Evolutionary conservation across 2,113 vertebrate species (phyloP).

Genomic region (Chaenogobius annularis): DNA sequence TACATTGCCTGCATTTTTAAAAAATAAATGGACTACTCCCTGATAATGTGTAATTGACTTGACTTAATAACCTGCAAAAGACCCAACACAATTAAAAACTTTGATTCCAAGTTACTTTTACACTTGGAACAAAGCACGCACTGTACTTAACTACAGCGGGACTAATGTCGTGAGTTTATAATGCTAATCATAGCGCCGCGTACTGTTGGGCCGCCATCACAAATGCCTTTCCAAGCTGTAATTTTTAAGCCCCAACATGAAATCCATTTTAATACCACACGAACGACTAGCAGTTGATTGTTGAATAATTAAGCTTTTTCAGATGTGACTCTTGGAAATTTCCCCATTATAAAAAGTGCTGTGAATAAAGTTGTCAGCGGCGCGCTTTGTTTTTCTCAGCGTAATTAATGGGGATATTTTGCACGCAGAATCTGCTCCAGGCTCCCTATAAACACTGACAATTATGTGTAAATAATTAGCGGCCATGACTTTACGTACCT

Average conservation of each 20-base stretch:
- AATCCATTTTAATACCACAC: background rate
- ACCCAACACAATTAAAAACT: no score
- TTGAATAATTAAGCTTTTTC: slow-evolving; percentile 5
- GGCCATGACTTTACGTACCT: background rate
- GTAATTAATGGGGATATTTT: slow-evolving; percentile 5
- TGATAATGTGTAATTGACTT: no score
- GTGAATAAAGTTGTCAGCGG: background rate
- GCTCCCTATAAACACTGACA: background rate
- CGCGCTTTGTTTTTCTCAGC: background rate
- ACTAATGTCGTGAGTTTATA: background rate
- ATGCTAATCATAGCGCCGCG: background rate
- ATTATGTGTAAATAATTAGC: slow-evolving; percentile 2
- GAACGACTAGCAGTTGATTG: background rate
- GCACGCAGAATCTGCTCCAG: background rate
- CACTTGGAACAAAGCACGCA: background rate
- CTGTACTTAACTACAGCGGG: background rate
- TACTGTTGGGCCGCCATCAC: background rate
- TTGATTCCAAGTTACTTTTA: background rate
- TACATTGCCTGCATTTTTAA: no score
- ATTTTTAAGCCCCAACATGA: slow-evolving; percentile 1
- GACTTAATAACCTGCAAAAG: no score
- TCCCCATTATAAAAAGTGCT: slow-evolving; percentile 1
- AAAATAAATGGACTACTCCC: no score
- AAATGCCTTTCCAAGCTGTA: background rate
- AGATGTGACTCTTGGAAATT: slow-evolving; percentile 1